phyloP scores from a whole-genome alignment of 2,888 invertebrate species.

The Bruchidius siliquastri region DNA sequence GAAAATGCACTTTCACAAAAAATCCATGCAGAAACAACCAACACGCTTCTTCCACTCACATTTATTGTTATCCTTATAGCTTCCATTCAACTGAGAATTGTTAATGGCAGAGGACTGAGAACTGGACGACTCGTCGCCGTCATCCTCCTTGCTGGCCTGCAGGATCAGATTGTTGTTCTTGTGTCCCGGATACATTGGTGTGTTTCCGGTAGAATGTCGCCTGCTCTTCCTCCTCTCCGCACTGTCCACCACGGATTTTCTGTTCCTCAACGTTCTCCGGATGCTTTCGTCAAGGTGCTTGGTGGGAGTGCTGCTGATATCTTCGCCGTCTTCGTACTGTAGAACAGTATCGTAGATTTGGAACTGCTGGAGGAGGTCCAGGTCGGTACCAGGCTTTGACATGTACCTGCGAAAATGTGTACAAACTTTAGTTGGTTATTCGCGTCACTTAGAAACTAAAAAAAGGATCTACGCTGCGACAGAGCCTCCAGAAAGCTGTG shows the following conservation, averaged over 20 bases:
- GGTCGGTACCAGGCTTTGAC: slow-evolving; percentile 87
- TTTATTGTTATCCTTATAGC: slow-evolving; percentile 55
- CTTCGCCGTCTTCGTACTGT: slow-evolving; percentile 81
- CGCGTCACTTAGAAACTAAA: too few relatives aligned
- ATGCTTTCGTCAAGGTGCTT: slow-evolving; percentile 63
- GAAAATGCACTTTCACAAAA: too few relatives aligned
- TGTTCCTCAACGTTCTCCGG: slow-evolving; percentile 69
- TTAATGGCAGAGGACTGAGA: slow-evolving; percentile 56
- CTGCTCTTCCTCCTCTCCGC: slow-evolving; percentile 75
- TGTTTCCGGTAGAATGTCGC: slow-evolving; percentile 67
- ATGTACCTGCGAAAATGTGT: slow-evolving; percentile 54
- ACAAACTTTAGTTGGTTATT: not conserved
- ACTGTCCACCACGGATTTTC: slow-evolving; percentile 58
- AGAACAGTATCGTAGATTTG: slow-evolving; percentile 93
- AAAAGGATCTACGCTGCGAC: too few relatives aligned
- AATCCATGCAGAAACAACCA: too few relatives aligned
- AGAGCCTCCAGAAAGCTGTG: too few relatives aligned
- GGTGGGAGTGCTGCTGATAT: slow-evolving; percentile 57
- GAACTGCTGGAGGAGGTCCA: slow-evolving; percentile 88
- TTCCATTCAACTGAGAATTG: slow-evolving; percentile 53
- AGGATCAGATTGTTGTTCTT: slow-evolving; percentile 31
- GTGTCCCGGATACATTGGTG: slow-evolving; percentile 46
- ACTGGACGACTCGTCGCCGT: slow-evolving; percentile 56
- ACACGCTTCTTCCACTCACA: slow-evolving; percentile 36
- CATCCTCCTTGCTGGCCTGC: slow-evolving; percentile 43